Base-by-base conservation (phyloP, 2,797 vertebrate species). In the Tenualosa thibaudeaui region DNA sequence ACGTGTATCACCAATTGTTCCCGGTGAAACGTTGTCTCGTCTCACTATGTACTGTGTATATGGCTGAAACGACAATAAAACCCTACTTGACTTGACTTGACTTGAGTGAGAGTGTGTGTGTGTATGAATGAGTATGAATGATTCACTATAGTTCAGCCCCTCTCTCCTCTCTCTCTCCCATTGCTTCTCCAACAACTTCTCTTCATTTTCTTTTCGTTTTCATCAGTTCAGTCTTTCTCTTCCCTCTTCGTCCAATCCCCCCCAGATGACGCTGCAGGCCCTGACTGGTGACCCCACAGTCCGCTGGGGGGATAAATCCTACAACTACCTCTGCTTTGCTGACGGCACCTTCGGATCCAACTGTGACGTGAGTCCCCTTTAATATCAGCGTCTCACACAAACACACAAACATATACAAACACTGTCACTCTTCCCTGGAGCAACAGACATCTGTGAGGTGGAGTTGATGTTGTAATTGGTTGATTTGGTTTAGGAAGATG, bases 231-330 rank as follows among this genome's bases (percentile, higher is more conserved):
- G 4, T 49, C 46, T 49, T 49, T 31, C 31, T 31, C 31, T 31
- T 31, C 1, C 4, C 31, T 17, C 0, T 86, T 58, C 22, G 0
- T 40, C 4, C 15, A 22, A 71, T 15, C 40, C 5, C 71, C 37
- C 88, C 84, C 91, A 99, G 98, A 0, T 97, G 53, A 92, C 92
- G 0, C 56, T 54, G 83, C 86, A 94, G 88, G 84, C 93, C 0
- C 88, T 99, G 0, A 46, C 8, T 51, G 98, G 98, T 51, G 92
- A 99, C 91, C 96, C 97, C 0, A 95, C 95, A 5, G 84, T 95
- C 56, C 97, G 98, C 90, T 99, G 98, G 98, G 98, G 98, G 60
- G 98, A 99, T 92, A 99, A 99, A 92, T 97, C 98, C 2, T 99
- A 97, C 91, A 98, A 96, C 43, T 89, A 89, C 3, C 86, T 99